These are phyloP conservation scores for Scolanthus callimorphus DNA, from an alignment of 92 coral and sea anemone genomes.

Conservation along the genomic window DNA sequence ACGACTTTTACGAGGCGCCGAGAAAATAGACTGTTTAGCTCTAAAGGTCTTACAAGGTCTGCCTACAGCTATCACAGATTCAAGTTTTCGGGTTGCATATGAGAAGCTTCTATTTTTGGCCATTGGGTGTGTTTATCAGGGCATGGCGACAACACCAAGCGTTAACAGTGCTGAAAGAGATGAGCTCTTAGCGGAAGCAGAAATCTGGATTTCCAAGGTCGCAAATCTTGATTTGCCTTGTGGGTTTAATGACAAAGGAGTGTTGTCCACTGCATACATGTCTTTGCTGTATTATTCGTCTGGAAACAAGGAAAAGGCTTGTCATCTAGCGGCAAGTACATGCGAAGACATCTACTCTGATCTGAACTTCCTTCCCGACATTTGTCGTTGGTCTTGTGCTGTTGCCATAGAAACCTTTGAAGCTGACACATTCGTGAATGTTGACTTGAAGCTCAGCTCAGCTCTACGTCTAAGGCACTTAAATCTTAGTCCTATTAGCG, in stretches of 20 bases:
- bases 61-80: no score
- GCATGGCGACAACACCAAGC: no score
- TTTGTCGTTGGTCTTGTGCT: conserved; percentile 22
- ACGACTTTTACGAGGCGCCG: no score
- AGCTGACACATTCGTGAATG: not conserved
- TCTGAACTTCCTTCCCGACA: not conserved
- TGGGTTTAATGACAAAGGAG: conserved; percentile 9
- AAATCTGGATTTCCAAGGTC: no score
- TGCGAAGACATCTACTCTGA: not conserved
- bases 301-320: conserved; percentile 8
- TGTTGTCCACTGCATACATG: not conserved
- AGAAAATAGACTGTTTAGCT: no score
- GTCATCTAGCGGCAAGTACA: conserved; percentile 1
- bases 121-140: no score
- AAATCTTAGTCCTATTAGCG: no score
- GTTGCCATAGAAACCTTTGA: conserved; percentile 2
- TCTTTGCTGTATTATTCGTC: conserved; percentile 4
- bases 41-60: no score
- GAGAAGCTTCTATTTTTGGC: no score
- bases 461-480: conserved; percentile 2
- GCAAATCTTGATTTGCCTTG: conserved; percentile 9
- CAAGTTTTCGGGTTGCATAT: no score
- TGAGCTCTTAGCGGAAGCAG: no score
- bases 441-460: not conserved
- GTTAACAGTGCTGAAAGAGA: no score